Evolutionary conservation across 2,888 invertebrate species (phyloP).

Genomic region (Tetragnatha montana): DNA sequence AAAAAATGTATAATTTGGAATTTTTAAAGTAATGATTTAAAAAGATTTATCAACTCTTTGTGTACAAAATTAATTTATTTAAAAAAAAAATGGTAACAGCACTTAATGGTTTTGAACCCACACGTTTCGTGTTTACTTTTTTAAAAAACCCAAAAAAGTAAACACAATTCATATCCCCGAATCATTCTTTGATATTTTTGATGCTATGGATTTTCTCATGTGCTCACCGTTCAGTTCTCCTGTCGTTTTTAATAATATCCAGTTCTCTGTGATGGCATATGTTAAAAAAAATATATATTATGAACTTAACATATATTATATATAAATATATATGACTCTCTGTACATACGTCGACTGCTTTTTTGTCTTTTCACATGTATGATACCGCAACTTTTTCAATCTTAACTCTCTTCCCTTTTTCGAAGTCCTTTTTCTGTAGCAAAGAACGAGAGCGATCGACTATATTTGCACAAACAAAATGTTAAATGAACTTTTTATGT

Average conservation of each 20-base stretch:
- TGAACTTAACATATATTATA: conserved; percentile 70
- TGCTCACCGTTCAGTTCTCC: conserved; percentile 52
- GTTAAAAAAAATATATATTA: conserved; percentile 67
- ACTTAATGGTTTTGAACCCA: too few relatives aligned
- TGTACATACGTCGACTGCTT: conserved; percentile 61
- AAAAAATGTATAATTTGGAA: too few relatives aligned
- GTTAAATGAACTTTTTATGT: conserved; percentile 69
- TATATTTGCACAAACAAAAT: conserved; percentile 69
- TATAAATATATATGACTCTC: conserved; percentile 60
- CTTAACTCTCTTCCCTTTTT: conserved; percentile 45
- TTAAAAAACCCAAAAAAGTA: too few relatives aligned
- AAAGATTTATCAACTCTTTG: too few relatives aligned
- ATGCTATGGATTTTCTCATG: not conserved
- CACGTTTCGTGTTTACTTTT: too few relatives aligned
- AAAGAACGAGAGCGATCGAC: conserved; percentile 27
- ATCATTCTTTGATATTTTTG: not conserved
- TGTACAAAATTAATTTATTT: too few relatives aligned
- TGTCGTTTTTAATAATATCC: conserved; percentile 66
- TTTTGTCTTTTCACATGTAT: conserved; percentile 66
- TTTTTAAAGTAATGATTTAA: too few relatives aligned
- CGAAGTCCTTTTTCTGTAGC: conserved; percentile 53
- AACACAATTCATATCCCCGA: not conserved
- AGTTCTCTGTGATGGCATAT: conserved; percentile 69
- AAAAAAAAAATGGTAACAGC: too few relatives aligned
- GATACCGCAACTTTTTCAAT: conserved; percentile 65